Conservation (phyloP, 2,113 vertebrate species). For the Stercorarius parasiticus region DNA sequence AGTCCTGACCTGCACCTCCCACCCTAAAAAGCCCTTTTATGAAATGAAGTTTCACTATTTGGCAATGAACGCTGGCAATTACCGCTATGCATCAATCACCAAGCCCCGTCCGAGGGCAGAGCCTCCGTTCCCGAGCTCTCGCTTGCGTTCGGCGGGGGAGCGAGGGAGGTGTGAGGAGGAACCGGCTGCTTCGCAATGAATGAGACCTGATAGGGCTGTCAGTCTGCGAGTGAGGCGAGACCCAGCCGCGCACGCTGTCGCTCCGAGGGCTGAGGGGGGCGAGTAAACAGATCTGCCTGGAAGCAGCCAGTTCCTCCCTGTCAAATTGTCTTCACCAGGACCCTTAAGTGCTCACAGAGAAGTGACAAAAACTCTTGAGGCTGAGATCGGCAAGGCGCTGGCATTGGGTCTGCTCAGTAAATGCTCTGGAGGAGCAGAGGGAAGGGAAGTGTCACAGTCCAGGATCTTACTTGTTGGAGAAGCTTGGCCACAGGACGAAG, state of each 20-base stretch:
- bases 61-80: neutral
- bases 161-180: constrained; percentile 2
- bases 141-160: neutral
- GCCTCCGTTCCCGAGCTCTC: neutral
- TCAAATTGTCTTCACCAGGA: neutral
- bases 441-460: neutral
- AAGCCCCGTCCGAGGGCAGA: neutral
- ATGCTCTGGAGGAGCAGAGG: neutral
- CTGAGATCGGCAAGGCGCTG: neutral
- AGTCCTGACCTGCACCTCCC: constrained; percentile 4
- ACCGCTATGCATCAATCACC: neutral
- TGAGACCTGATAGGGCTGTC: neutral
- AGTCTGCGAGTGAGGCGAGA: neutral
- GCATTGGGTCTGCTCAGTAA: neutral
- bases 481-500: neutral
- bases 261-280: neutral
- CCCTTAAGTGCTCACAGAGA: neutral
- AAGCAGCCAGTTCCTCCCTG: neutral
- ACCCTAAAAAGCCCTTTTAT: neutral
- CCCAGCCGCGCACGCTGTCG: neutral
- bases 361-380: neutral
- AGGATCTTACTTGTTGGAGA: neutral
- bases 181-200: neutral
- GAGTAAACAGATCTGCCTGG: neutral
- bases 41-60: constrained; percentile 3